Evolutionary conservation across 2,113 vertebrate species (phyloP), one percentile per base, ranked within the genome.

Genomic region (Brachyhypopomus gauderio): DNA sequence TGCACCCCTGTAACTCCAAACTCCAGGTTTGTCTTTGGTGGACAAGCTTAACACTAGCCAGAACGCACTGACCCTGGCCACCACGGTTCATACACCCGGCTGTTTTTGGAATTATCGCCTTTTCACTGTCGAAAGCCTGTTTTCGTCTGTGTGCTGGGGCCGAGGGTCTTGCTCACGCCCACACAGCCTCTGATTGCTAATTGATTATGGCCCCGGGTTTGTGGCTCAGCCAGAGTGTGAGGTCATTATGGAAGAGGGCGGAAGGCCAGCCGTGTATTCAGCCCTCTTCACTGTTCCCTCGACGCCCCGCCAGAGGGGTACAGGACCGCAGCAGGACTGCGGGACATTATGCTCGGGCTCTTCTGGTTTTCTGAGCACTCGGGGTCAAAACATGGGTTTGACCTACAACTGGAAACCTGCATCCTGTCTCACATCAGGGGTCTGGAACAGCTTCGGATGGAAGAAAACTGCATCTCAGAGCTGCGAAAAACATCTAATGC

Each of bases 121-220:
- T 66, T 81, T 12, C 25, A 36, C 69, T 67, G 67, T 60, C 12
- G 59, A 66, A 70, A 55, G 62, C 25, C 75, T 63, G 82, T 48
- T 69, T 59, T 45, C 36, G 56, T 72, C 75, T 74, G 60, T 22
- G 56, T 17, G 41, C 12, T 34, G 71, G 76, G 76, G 58, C 67
- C 11, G 59, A 23, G 84, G 25, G 77, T 82, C 45, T 56, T 14
- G 11, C 30, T 75, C 60, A 72, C 74, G 38, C 79, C 72, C 30
- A 48, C 76, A 76, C 78, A 74, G 79, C 85, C 79, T 22, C 82
- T 86, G 82, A 88, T 86, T 87, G 78, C 77, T 88, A 85, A 88
- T 85, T 86, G 86, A 87, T 87, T 76, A 84, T 60, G 85, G 85
- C 75, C 85, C 79, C 81, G 58, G 34, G 66, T 78, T 76, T 78